Base-by-base conservation (phyloP, 2,888 invertebrate genomes). In the Fragum whitleyi region DNA sequence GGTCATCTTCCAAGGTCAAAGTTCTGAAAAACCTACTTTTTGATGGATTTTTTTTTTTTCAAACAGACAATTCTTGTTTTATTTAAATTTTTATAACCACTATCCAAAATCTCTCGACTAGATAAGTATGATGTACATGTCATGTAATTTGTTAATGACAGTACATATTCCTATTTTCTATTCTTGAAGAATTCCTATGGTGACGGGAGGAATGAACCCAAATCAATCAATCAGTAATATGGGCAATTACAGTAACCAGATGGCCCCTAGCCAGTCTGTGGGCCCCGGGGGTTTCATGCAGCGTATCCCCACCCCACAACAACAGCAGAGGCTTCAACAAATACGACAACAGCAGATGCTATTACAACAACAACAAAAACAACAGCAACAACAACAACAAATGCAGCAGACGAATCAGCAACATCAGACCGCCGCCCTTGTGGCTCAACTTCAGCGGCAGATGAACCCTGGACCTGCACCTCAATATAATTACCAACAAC, bases 401-500 rank as follows among this genome's bases (percentile, higher is more conserved):
- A 75, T 77, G 61, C 82, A 86, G 88, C 95, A 93, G 91, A 95
- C 92, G 74, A 91, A 91, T 83, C 91, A 92, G 61, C 94, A 94
- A 57, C 94, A 94, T 71, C 90, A 91, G 93, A 88, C 86, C n/a
- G 88, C 90, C 1, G 89, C 90, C 1, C 83, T 91, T 51, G 89
- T 91, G 32, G 91, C 90, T 2, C 91, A 90, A 70, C 83, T 91
- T 19, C 91, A 90, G 79, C 81, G 90, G 67, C 89, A 90, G 74
- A 86, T 90, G 83, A 85, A 87, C 1, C 78, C 73, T 16, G 77
- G 86, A 28, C 57, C 47, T 0, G 59, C 68, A 11, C 68, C 75
- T 1, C 75, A 75, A 47, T 75, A 75, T 59, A 57, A 57, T 29
- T 68, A 75, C 28, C 75, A 75, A 23, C 75, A 75, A 59, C 59